Conservation (phyloP, 2,888 invertebrate species). For the Tetramorium bicarinatum region DNA sequence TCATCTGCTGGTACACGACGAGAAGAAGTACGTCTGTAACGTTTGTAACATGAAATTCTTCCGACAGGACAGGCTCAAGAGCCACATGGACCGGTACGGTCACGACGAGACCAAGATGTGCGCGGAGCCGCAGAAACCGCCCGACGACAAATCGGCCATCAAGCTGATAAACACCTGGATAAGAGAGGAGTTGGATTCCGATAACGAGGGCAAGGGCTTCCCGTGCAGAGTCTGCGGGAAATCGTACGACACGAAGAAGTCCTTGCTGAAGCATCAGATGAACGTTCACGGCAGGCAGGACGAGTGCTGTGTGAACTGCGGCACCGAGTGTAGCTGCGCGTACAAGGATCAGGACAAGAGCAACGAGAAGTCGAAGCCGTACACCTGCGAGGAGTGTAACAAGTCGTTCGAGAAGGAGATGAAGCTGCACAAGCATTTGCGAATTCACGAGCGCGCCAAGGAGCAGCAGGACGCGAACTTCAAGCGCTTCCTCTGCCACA, state of each 20-base stretch:
- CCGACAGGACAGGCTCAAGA: slow-evolving; percentile 75
- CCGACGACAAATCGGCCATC: slow-evolving; percentile 78
- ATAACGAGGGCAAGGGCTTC: slow-evolving; percentile 80
- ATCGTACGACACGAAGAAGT: slow-evolving; percentile 80
- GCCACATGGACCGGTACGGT: slow-evolving; percentile 74
- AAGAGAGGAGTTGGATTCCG: slow-evolving; percentile 80
- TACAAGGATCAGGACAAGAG: slow-evolving; percentile 60
- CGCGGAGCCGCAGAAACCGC: slow-evolving; percentile 72
- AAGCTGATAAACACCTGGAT: slow-evolving; percentile 82
- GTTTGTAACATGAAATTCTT: slow-evolving; percentile 80
- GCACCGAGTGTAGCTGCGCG: slow-evolving; percentile 67
- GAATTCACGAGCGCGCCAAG: slow-evolving; percentile 78
- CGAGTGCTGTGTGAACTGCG: slow-evolving; percentile 57
- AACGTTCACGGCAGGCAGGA: slow-evolving; percentile 71
- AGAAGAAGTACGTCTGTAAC: slow-evolving; percentile 75
- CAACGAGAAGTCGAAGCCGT: slow-evolving; percentile 70
- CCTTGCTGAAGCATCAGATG: slow-evolving; percentile 77
- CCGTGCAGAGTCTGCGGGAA: slow-evolving; percentile 79
- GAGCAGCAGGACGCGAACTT: slow-evolving; percentile 81
- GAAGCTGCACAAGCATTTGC: slow-evolving; percentile 78
- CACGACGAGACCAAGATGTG: slow-evolving; percentile 70
- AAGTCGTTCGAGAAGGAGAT: slow-evolving; percentile 80
- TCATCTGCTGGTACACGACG: slow-evolving; percentile 70
- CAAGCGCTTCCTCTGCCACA: slow-evolving; percentile 82
- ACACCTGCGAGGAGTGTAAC: slow-evolving; percentile 77